Percentiles rank a stretch among this genome's conserved stretches.
phyloP scores from a whole-genome alignment of 2,113 vertebrate genomes.

The Leucopternis melanops region DNA sequence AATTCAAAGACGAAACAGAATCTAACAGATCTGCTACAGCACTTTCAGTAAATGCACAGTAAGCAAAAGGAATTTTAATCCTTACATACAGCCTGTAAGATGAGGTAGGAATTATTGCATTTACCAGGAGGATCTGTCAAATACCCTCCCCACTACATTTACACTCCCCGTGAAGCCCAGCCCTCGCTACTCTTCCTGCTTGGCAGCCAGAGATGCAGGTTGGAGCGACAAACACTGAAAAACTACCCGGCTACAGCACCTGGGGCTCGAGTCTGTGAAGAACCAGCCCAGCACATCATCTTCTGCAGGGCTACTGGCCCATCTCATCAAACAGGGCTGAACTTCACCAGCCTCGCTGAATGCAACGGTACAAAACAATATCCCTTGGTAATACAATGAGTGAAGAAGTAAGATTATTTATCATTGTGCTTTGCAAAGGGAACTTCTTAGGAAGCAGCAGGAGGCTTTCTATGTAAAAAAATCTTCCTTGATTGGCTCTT shows the following conservation, averaged over 20 bases:
- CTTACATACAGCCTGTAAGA: neutral
- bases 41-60: neutral
- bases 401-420: neutral
- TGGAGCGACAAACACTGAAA: rapidly evolving
- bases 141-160: neutral
- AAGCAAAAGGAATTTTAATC: neutral
- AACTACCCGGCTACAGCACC: neutral
- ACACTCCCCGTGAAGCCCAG: neutral
- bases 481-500: conserved; percentile 18
- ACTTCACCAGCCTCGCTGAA: neutral
- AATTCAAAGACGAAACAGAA: neutral
- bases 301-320: neutral
- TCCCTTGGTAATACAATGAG: neutral
- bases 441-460: conserved; percentile 20
- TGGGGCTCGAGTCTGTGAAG: neutral
- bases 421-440: conserved; percentile 7
- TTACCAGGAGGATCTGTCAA: neutral
- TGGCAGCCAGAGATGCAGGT: neutral
- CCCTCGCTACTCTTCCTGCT: rapidly evolving
- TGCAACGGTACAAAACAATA: neutral
- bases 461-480: neutral
- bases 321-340: neutral
- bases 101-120: neutral
- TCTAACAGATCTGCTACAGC: neutral
- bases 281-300: neutral